Conservation (phyloP, 2,888 invertebrate species). For the Callinectes sapidus region DNA sequence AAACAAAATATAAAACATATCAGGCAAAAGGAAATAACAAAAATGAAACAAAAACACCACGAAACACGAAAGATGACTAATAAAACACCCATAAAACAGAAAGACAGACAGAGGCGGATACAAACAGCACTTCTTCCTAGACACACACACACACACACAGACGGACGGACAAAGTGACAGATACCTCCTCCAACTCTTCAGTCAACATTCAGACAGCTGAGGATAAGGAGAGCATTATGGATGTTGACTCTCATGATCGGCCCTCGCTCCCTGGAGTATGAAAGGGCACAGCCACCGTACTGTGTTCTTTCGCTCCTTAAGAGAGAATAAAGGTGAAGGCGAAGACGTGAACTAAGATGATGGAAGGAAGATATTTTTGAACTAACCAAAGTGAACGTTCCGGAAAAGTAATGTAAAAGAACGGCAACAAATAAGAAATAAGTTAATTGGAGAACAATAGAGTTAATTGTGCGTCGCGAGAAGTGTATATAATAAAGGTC, state of each 20-base stretch:
- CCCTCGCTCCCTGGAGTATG: neutral
- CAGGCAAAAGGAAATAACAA: too few relatives aligned
- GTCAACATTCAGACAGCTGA: neutral
- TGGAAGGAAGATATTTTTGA: neutral
- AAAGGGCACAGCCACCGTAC: neutral
- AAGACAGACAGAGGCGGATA: neutral
- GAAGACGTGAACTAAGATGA: neutral
- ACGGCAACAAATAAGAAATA: neutral
- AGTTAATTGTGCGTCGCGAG: neutral
- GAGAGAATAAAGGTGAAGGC: neutral
- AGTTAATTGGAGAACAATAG: neutral
- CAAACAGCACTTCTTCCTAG: neutral
- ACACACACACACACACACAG: conserved; percentile 19
- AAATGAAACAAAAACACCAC: too few relatives aligned
- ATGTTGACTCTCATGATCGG: conserved; percentile 24
- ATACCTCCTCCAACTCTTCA: neutral
- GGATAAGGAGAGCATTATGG: conserved; percentile 27
- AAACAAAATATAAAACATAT: too few relatives aligned
- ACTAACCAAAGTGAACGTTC: too few relatives aligned
- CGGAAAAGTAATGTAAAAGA: neutral
- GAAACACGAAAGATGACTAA: too few relatives aligned
- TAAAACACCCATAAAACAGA: neutral
- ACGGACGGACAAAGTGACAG: neutral
- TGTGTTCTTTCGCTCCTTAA: neutral
- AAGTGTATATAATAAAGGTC: neutral